Base-by-base conservation (phyloP, 2,797 vertebrate species). In the Telmatherina bonti region DNA sequence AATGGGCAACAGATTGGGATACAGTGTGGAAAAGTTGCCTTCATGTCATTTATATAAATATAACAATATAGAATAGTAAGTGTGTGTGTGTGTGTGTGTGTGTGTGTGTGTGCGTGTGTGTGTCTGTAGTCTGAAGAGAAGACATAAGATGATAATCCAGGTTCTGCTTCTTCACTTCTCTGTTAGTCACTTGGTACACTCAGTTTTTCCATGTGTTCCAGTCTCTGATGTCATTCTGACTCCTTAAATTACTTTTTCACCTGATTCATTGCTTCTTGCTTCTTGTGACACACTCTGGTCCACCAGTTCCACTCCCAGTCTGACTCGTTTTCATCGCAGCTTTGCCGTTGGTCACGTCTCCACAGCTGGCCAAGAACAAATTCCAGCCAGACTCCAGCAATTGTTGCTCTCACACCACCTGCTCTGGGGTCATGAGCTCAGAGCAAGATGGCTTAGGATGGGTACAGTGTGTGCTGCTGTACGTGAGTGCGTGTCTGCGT, bases 331-430 rank as follows among this genome's bases (percentile, higher is more conserved):
- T n/a, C n/a, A n/a, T n/a, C n/a, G n/a, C n/a, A n/a, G n/a, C n/a
- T n/a, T 45, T 74, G 53, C 75, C 79, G 81, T 90, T 82, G 70
- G 73, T 53, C 35, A 13, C 65, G 18, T 78, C 79, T 61, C 79
- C 84, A 85, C 84, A 87, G 90, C 87, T 85, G 85, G 85, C 75
- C 35, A 0, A 51, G 74, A 67, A 70, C 80, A 72, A 65, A 83
- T 85, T 76, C 82, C 58, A 64, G 15, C 58, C 64, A 49, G 69
- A 82, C 74, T 49, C 71, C 29, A 67, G 82, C 82, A 49, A 62
- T 73, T 64, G 62, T 64, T 74, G 69, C 67, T 75, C 79, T 85
- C 75, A 29, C 76, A 76, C 85, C 91, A 90, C 86, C 89, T 91
- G 91, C 84, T 65, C 59, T 30, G 65, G 76, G 88, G 82, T 87